phyloP scores from a whole-genome alignment of 2,113 vertebrate species.

The Calypte anna region DNA sequence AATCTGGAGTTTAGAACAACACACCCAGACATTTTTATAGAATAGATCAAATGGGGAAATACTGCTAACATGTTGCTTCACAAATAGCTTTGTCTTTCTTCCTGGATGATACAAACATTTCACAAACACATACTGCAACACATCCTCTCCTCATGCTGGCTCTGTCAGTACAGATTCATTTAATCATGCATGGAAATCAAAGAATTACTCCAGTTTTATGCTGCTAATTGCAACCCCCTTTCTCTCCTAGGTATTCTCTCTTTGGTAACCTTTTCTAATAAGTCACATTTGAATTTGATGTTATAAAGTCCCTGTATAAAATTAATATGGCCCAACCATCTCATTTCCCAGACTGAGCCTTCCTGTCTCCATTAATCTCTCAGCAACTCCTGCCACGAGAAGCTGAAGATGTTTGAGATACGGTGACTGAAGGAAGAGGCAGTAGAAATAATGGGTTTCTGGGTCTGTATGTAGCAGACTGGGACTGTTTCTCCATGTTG shows the following conservation, averaged over 20 bases:
- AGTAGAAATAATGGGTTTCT: background rate
- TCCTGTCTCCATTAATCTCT: background rate
- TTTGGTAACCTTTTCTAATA: conserved; percentile 24
- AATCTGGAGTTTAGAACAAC: background rate
- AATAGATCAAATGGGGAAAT: background rate
- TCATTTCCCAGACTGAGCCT: conserved; percentile 1
- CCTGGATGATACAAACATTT: background rate
- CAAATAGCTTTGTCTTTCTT: conserved; percentile 9
- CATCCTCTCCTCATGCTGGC: background rate
- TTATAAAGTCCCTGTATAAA: conserved; percentile 8
- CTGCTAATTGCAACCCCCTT: conserved; percentile 38
- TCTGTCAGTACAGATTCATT: conserved; percentile 19
- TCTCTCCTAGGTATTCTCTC: background rate
- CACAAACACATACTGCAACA: background rate
- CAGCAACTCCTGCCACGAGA: background rate
- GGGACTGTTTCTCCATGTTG: background rate
- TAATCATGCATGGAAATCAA: conserved; percentile 57
- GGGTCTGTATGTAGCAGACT: background rate
- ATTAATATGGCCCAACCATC: background rate
- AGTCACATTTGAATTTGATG: conserved; percentile 11
- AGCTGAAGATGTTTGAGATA: background rate
- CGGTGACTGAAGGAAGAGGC: fast-evolving
- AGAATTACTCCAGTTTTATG: conserved; percentile 53
- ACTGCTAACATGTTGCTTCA: background rate
- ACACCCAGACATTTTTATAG: background rate